Percentiles rank a stretch among this genome's conserved stretches.
These are phyloP conservation scores for Triplophysa dalaica DNA, from an alignment of 2,113 vertebrate species.

Conservation along the genomic window DNA sequence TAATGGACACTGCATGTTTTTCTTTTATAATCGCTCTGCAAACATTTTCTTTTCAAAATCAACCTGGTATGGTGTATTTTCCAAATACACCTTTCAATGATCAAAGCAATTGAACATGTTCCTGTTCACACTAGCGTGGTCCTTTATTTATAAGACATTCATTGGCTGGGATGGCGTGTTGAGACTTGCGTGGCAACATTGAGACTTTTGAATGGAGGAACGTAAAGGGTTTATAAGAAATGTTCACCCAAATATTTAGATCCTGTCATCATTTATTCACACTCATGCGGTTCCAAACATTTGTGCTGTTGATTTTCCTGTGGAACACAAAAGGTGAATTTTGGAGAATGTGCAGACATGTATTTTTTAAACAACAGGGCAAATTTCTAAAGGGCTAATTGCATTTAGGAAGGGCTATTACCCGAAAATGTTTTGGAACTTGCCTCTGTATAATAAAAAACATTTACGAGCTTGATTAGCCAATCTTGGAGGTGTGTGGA, in stretches of 20 bases:
- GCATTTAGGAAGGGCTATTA: too few relatives aligned
- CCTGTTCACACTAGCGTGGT: background rate
- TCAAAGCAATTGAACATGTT: slow-evolving; percentile 15
- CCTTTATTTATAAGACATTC: background rate
- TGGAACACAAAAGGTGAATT: too few relatives aligned
- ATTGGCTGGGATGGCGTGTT: background rate
- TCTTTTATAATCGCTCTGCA: background rate
- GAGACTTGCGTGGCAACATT: background rate
- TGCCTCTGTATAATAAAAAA: too few relatives aligned
- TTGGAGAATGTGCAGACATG: too few relatives aligned
- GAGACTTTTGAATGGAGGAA: background rate
- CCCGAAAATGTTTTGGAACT: too few relatives aligned
- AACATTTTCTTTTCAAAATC: slow-evolving; percentile 28
- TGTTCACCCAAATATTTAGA: background rate
- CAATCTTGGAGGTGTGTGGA: too few relatives aligned
- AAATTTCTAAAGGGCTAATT: too few relatives aligned
- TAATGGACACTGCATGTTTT: slow-evolving; percentile 7
- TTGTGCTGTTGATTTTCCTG: too few relatives aligned
- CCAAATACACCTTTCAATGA: slow-evolving; percentile 24
- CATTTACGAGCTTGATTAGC: too few relatives aligned
- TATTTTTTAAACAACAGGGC: too few relatives aligned
- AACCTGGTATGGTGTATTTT: background rate
- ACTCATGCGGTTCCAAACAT: background rate
- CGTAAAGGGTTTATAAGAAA: background rate
- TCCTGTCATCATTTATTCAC: background rate